phyloP scores from a whole-genome alignment of 2,797 vertebrate genomes.

The Spatula versicolor region DNA sequence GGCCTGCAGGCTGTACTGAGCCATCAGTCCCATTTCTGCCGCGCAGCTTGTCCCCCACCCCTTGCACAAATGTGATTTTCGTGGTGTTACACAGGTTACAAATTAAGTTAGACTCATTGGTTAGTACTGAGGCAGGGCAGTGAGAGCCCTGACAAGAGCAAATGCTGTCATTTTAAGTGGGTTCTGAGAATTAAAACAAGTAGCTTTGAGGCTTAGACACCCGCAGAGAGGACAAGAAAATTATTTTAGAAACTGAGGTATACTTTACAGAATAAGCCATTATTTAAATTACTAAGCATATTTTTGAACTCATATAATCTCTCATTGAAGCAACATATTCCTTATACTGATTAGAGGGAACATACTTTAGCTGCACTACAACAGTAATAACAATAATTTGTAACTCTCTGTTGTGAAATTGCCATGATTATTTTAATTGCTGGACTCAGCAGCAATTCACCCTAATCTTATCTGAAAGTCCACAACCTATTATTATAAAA shows the following conservation, averaged over 20 bases:
- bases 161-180: constrained; percentile 44
- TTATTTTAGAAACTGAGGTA: background rate
- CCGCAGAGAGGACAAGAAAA: background rate
- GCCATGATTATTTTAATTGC: background rate
- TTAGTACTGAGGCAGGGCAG: background rate
- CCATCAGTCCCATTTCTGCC: constrained; percentile 38
- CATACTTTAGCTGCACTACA: background rate
- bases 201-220: constrained; percentile 40
- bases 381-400: background rate
- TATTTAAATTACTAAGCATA: background rate
- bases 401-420: background rate
- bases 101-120: constrained; percentile 74
- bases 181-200: constrained; percentile 63
- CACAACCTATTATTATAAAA: background rate
- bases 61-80: constrained; percentile 75
- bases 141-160: constrained; percentile 48
- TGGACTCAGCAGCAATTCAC: background rate
- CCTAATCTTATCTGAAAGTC: background rate
- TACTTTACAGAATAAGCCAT: background rate
- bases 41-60: background rate
- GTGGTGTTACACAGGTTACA: constrained; percentile 4
- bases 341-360: background rate
- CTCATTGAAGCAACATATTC: background rate
- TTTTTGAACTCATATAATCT: background rate
- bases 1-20: constrained; percentile 22